Conservation (phyloP, 2,797 vertebrate genomes). For the Antrozous pallidus region DNA sequence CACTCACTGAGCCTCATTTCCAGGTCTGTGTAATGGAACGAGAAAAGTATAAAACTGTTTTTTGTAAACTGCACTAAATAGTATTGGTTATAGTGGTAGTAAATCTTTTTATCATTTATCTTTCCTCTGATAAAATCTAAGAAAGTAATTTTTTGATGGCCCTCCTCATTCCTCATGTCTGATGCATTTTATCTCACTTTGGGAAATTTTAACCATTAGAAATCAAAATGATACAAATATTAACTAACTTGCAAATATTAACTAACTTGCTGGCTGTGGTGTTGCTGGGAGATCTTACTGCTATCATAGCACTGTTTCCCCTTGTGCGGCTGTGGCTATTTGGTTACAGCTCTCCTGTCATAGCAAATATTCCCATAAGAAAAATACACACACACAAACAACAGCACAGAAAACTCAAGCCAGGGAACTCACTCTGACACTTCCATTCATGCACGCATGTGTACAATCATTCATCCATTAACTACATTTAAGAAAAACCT, state of each 20-base stretch:
- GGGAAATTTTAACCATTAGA: conserved; percentile 15
- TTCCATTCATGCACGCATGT: neutral
- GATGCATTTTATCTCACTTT: neutral
- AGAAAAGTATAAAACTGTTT: neutral
- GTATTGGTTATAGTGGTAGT: neutral
- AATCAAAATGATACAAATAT: neutral
- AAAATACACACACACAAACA: neutral
- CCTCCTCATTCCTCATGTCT: neutral
- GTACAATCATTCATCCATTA: neutral
- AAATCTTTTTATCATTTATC: neutral
- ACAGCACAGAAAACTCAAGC: neutral
- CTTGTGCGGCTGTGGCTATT: neutral
- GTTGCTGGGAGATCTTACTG: neutral
- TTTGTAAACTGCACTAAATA: neutral
- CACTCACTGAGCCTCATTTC: neutral
- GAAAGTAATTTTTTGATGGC: neutral
- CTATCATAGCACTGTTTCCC: neutral
- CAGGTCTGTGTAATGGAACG: neutral
- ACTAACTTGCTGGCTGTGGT: neutral
- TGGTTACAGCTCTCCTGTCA: neutral
- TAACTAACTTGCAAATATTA: neutral
- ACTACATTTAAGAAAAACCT: neutral
- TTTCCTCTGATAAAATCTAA: conserved; percentile 16
- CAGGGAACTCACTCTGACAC: neutral
- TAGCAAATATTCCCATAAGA: neutral